Conservation (phyloP, 64 coral and sea anemone species). For the Montipora foliosa region DNA sequence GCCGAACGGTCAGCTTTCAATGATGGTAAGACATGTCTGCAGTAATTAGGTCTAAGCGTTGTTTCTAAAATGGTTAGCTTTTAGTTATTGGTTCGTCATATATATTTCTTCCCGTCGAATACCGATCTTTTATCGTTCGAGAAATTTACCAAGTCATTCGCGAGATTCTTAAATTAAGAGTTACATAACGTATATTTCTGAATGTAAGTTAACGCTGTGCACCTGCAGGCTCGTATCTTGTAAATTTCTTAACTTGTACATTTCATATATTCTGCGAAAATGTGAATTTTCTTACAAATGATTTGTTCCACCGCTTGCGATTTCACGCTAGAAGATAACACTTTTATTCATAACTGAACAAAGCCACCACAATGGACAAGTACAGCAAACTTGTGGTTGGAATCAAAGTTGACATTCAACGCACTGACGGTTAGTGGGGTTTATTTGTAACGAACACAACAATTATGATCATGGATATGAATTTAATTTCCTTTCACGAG, state of each 20-base stretch:
- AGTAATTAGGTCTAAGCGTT: too few relatives aligned
- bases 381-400: conserved; percentile 84
- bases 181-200: too few relatives aligned
- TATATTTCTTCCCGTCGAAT: too few relatives aligned
- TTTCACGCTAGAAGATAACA: neutral
- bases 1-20: too few relatives aligned
- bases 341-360: neutral
- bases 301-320: neutral
- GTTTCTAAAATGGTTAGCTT: too few relatives aligned
- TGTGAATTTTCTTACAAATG: neutral
- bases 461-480: too few relatives aligned
- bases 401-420: conserved; percentile 79
- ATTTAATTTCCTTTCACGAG: too few relatives aligned
- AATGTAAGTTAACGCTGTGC: neutral
- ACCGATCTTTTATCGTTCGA: too few relatives aligned
- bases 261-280: neutral
- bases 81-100: too few relatives aligned
- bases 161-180: too few relatives aligned
- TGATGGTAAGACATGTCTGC: too few relatives aligned
- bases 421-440: conserved; percentile 70
- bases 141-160: too few relatives aligned
- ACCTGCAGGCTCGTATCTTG: neutral
- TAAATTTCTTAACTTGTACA: neutral
- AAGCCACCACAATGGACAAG: conserved; percentile 43
- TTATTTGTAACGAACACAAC: neutral